Conservation (phyloP, 2,113 vertebrate genomes). For the Phyllostomus discolor region DNA sequence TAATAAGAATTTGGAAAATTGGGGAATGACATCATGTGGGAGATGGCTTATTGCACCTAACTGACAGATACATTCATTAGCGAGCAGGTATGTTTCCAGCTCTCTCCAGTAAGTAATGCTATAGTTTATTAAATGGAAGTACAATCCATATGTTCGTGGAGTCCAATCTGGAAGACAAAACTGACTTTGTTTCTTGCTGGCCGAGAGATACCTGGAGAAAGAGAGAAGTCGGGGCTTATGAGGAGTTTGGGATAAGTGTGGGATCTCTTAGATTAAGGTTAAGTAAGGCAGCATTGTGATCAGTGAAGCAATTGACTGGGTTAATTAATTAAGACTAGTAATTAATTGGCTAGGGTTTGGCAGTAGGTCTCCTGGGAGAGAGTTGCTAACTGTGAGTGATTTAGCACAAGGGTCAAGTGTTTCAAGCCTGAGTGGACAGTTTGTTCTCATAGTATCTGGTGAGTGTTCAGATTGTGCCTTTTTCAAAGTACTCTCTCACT, state of each 20-base stretch:
- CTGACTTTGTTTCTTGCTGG: neutral
- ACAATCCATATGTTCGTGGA: neutral
- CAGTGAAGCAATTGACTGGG: neutral
- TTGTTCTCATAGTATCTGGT: neutral
- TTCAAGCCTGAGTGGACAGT: neutral
- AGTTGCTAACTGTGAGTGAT: neutral
- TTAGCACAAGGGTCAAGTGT: neutral
- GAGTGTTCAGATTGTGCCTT: neutral
- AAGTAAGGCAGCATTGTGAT: neutral
- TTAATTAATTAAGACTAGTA: neutral
- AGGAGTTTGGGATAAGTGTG: neutral
- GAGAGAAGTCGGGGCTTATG: neutral
- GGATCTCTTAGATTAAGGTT: neutral
- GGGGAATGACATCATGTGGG: neutral
- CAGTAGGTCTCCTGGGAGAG: accelerated
- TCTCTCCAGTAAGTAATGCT: neutral
- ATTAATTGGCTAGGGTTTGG: neutral
- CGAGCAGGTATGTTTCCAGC: neutral
- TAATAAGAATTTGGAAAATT: neutral
- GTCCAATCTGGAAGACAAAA: neutral
- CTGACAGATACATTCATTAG: neutral
- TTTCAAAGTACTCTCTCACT: neutral
- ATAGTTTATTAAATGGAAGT: neutral
- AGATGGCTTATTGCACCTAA: neutral
- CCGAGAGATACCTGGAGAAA: neutral